phyloP scores from a whole-genome alignment of 1,140 invertebrate species.

The Drosophila bocqueti region DNA sequence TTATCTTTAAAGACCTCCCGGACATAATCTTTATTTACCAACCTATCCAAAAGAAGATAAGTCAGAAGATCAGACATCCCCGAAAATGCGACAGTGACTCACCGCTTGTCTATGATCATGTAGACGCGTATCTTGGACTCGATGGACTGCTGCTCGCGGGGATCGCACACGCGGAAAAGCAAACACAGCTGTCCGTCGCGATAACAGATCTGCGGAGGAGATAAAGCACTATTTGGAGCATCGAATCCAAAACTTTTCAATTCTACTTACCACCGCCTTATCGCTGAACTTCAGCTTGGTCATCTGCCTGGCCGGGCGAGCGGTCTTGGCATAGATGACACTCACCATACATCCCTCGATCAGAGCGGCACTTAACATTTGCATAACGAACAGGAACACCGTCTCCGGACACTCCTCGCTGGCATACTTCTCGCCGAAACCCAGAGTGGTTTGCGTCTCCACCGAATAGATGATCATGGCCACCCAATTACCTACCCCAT shows the following conservation, averaged over 20 bases:
- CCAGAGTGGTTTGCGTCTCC: constrained; percentile 89
- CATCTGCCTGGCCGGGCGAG: constrained; percentile 86
- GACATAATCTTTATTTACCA: background rate
- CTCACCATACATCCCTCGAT: constrained; percentile 87
- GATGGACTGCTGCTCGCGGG: constrained; percentile 86
- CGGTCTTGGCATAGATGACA: constrained; percentile 88
- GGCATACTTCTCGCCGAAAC: constrained; percentile 90
- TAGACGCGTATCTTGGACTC: constrained; percentile 87
- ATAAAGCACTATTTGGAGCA: background rate
- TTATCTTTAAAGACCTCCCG: background rate
- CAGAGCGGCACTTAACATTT: constrained; percentile 87
- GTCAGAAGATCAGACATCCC: background rate
- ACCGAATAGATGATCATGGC: constrained; percentile 88
- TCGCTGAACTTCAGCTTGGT: constrained; percentile 87
- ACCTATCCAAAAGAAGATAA: background rate
- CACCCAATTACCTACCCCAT: constrained; percentile 86
- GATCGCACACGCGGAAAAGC: constrained; percentile 88
- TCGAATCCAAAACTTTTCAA: background rate
- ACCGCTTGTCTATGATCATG: constrained; percentile 85
- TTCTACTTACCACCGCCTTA: constrained; percentile 86
- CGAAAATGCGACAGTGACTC: constrained; percentile 37
- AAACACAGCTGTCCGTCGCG: constrained; percentile 88
- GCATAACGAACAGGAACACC: constrained; percentile 89
- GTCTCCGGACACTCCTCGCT: constrained; percentile 94
- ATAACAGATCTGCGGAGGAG: constrained; percentile 86